These are phyloP conservation scores for Tylochromis polylepis DNA, from an alignment of 2,113 vertebrate species.

Conservation along the genomic window DNA sequence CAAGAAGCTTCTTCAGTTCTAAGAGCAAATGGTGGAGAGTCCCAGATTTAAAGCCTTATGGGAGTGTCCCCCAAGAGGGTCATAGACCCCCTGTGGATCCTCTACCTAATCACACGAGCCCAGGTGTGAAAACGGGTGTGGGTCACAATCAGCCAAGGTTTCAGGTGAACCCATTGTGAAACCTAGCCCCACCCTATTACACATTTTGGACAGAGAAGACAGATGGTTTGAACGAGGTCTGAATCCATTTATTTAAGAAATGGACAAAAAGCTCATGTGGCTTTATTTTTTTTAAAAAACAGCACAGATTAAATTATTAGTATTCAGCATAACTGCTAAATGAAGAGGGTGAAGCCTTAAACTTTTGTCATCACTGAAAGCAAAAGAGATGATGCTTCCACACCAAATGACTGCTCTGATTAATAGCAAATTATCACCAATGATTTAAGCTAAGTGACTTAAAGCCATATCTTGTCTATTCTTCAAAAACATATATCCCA, in stretches of 20 bases:
- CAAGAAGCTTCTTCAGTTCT: too few relatives aligned
- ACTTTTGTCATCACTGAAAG: neutral
- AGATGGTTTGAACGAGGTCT: too few relatives aligned
- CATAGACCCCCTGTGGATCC: too few relatives aligned
- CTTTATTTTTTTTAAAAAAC: neutral
- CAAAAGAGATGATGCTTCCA: neutral
- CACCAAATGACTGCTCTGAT: neutral
- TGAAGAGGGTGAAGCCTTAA: neutral
- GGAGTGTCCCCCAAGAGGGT: too few relatives aligned
- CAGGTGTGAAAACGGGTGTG: too few relatives aligned
- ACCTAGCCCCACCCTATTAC: too few relatives aligned
- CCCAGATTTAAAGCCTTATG: too few relatives aligned
- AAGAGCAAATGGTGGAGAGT: too few relatives aligned
- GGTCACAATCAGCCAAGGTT: too few relatives aligned
- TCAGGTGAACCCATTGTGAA: too few relatives aligned
- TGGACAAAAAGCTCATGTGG: neutral
- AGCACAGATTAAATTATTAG: neutral
- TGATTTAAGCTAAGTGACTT: neutral
- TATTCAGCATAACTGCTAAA: neutral
- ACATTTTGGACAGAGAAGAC: too few relatives aligned
- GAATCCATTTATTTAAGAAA: neutral
- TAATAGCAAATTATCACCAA: neutral
- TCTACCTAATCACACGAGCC: too few relatives aligned
- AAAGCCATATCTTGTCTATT: neutral
- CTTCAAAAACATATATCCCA: neutral